Conservation (phyloP, 2,888 invertebrate genomes). For the Leptopterna dolabrata region DNA sequence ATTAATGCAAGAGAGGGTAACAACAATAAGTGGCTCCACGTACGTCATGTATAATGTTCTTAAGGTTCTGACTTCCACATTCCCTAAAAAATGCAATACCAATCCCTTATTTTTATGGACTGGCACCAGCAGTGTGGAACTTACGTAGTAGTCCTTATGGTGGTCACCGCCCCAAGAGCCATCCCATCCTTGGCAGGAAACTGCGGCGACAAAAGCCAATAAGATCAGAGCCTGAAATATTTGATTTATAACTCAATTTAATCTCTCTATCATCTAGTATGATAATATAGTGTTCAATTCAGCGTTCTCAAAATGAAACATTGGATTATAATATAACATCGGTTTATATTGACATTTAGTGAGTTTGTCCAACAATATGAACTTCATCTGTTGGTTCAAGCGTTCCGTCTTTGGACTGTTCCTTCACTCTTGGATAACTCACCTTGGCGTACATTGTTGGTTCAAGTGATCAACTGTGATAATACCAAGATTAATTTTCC, state of each 20-base stretch:
- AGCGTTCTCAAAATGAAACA: neutral
- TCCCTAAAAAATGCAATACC: too few relatives aligned
- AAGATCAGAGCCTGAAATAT: neutral
- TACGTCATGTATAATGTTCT: too few relatives aligned
- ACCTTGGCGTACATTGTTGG: constrained; percentile 25
- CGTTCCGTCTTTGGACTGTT: neutral
- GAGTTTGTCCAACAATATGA: too few relatives aligned
- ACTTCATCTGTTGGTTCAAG: neutral
- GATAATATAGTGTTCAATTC: neutral
- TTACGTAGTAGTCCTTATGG: neutral
- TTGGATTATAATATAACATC: neutral
- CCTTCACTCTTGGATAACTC: neutral
- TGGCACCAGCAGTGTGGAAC: neutral
- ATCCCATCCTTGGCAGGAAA: neutral
- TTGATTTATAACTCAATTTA: neutral
- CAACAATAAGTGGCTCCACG: too few relatives aligned
- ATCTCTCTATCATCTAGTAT: neutral
- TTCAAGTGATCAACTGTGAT: neutral
- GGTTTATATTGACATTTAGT: too few relatives aligned
- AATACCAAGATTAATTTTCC: neutral
- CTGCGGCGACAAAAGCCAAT: neutral
- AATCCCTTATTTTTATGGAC: too few relatives aligned
- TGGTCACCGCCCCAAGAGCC: neutral
- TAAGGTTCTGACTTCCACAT: too few relatives aligned
- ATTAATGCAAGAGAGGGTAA: too few relatives aligned